A percentile compares a stretch with the other conserved stretches of the same genome.
Conservation (phyloP, 2,113 vertebrate species). For the Cheilinus undulatus region DNA sequence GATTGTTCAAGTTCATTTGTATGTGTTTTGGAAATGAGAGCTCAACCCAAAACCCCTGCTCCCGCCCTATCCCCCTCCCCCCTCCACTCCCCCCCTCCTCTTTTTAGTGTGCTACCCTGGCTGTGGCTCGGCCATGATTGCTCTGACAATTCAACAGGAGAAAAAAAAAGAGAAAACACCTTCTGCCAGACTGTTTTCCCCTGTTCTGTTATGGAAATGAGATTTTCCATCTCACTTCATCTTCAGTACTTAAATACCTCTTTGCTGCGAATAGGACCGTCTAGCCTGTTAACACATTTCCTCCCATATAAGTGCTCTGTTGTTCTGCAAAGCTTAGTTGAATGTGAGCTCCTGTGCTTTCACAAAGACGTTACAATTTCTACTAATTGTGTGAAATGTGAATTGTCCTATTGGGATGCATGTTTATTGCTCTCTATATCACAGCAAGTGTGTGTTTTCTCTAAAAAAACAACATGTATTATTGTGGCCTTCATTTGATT, state of each 20-base stretch:
- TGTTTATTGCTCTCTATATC: conserved; percentile 70
- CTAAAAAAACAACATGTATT: too few species aligned
- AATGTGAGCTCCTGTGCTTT: conserved; percentile 65
- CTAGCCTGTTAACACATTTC: conserved; percentile 79
- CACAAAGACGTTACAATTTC: conserved; percentile 67
- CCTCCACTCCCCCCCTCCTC: conserved; percentile 18
- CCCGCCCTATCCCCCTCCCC: neutral
- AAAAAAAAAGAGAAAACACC: conserved; percentile 45
- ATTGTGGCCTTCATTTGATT: conserved; percentile 54
- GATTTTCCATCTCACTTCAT: conserved; percentile 82
- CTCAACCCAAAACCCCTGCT: neutral
- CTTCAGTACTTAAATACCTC: conserved; percentile 79
- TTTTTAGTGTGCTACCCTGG: conserved; percentile 67
- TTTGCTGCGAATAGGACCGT: conserved; percentile 74
- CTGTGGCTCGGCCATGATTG: conserved; percentile 71
- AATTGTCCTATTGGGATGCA: conserved; percentile 61
- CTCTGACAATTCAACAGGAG: conserved; percentile 75
- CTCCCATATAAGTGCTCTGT: conserved; percentile 68
- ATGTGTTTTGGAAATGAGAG: conserved; percentile 68
- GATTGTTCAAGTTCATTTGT: conserved; percentile 75
- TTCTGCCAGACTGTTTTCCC: conserved; percentile 78
- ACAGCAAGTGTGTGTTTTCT: conserved; percentile 54
- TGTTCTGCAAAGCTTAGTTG: conserved; percentile 72
- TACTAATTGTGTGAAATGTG: conserved; percentile 65
- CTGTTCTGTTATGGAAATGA: conserved; percentile 83